Percentiles rank a stretch among this genome's conserved stretches.
These are phyloP conservation scores for Liasis olivaceus DNA, from an alignment of 2,797 vertebrate genomes.

Conservation along the genomic window DNA sequence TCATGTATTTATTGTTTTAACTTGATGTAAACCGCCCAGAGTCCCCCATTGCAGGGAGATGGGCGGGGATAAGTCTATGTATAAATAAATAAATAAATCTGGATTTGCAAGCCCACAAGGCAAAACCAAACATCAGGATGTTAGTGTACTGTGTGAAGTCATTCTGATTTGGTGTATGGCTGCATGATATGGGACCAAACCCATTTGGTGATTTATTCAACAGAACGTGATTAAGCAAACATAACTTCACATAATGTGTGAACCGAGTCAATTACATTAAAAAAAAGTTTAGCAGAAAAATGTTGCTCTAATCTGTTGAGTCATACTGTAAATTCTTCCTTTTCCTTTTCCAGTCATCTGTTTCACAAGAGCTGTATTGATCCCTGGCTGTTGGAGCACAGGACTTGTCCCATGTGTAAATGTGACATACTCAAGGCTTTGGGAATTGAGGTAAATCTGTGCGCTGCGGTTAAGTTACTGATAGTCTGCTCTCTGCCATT, in stretches of 20 bases:
- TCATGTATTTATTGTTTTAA: too few species aligned
- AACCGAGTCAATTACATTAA: not conserved
- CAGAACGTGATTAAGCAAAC: not conserved
- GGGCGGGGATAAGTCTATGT: too few species aligned
- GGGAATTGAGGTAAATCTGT: constrained; percentile 81
- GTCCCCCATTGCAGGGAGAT: too few species aligned
- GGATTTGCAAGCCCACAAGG: too few species aligned
- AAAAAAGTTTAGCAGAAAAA: not conserved
- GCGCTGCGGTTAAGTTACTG: not conserved
- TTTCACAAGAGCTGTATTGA: constrained; percentile 94
- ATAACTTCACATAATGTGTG: not conserved
- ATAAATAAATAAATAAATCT: too few species aligned
- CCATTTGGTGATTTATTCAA: not conserved
- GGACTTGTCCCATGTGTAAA: constrained; percentile 96
- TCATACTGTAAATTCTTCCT: not conserved
- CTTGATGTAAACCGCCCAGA: too few species aligned
- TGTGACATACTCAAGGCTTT: constrained; percentile 91
- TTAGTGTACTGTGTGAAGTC: too few species aligned
- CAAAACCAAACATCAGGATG: not conserved
- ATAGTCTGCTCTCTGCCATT: not conserved
- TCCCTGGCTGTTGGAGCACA: constrained; percentile 91
- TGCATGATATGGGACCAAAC: not conserved
- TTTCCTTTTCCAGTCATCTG: constrained; percentile 78
- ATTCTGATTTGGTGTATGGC: not conserved
- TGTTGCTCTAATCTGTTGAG: not conserved